Evolutionary conservation across 2,888 invertebrate species (phyloP).

Genomic region (Patella pellucida): DNA sequence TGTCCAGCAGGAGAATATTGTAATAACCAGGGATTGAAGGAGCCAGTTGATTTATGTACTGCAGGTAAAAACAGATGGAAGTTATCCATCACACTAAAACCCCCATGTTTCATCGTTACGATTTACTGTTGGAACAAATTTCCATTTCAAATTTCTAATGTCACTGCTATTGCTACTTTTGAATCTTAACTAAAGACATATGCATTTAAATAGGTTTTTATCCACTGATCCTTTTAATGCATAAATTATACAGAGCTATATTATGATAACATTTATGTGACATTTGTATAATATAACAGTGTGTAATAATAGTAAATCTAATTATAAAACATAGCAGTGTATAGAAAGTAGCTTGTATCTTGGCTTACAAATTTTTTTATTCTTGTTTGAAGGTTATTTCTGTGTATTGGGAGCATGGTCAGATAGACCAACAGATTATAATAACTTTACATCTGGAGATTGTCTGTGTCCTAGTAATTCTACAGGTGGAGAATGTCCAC

Average conservation of each 20-base stretch:
- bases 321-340: too few species aligned
- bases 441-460: conserved; percentile 56
- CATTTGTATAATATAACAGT: too few species aligned
- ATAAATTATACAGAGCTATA: neutral
- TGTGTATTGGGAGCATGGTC: conserved; percentile 60
- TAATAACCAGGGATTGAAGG: conserved; percentile 52
- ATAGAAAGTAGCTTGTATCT: too few species aligned
- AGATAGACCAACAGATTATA: conserved; percentile 56
- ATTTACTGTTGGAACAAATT: too few species aligned
- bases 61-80: conserved; percentile 46
- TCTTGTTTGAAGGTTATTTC: conserved; percentile 56
- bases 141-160: too few species aligned
- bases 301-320: too few species aligned
- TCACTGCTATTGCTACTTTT: too few species aligned
- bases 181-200: too few species aligned
- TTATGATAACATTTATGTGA: too few species aligned
- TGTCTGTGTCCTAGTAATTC: conserved; percentile 59
- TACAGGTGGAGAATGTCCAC: conserved; percentile 65
- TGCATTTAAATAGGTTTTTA: too few species aligned
- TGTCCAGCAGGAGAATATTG: conserved; percentile 66
- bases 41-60: conserved; percentile 58
- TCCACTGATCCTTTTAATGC: too few species aligned
- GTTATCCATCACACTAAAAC: neutral
- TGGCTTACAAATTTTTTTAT: neutral
- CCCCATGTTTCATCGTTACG: neutral